Evolutionary conservation across 2,888 invertebrate species (phyloP).

Genomic region (Drosophila lacicola): DNA sequence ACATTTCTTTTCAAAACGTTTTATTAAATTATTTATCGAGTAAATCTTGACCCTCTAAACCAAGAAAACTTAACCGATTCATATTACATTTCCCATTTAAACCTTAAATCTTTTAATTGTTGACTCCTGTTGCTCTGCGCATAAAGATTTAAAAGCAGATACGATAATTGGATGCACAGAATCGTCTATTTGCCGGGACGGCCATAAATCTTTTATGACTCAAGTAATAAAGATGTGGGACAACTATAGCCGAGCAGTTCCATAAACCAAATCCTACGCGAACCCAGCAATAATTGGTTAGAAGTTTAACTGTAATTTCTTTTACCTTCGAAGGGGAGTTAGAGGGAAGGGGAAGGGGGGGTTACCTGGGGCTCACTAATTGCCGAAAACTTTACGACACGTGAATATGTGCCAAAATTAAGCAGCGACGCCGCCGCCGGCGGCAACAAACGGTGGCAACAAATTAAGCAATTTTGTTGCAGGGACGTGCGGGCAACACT

Average conservation of each 20-base stretch:
- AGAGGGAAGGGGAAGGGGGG: too few species aligned
- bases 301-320: constrained; percentile 40
- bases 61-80: too few species aligned
- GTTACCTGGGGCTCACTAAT: constrained; percentile 59
- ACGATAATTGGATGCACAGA: not conserved
- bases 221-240: constrained; percentile 29
- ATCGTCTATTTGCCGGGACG: not conserved
- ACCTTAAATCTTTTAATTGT: too few species aligned
- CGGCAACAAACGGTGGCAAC: constrained; percentile 33
- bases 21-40: too few species aligned
- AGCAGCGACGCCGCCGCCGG: constrained; percentile 13
- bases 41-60: too few species aligned
- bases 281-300: constrained; percentile 22
- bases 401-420: constrained; percentile 60
- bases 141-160: constrained; percentile 3
- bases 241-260: constrained; percentile 1
- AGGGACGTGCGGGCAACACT: constrained; percentile 21
- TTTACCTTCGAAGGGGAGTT: not conserved
- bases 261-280: not conserved
- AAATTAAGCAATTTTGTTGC: constrained; percentile 74
- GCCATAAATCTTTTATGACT: constrained; percentile 46
- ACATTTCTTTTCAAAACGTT: too few species aligned
- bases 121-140: not conserved
- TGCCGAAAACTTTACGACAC: constrained; percentile 53
- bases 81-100: too few species aligned